Base-by-base conservation (phyloP, 2,113 vertebrate species). In the Engraulis encrasicolus region DNA sequence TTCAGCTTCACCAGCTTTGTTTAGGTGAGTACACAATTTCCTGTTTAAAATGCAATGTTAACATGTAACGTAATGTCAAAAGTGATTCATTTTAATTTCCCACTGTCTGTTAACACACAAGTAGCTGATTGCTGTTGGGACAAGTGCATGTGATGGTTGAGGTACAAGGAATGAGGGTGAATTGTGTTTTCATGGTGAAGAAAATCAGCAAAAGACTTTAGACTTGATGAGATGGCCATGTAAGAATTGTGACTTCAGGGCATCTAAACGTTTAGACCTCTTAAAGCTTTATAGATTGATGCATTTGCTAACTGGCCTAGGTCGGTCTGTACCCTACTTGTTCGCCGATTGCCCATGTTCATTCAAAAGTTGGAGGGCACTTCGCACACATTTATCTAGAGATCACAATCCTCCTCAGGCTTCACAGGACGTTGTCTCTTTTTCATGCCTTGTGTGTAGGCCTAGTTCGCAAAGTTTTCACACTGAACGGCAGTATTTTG, bases 281-380 rank as follows among this genome's bases (percentile, higher is more conserved):
- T 83, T 87, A 87, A 87, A 83, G 27, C 50, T 85, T 83, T 85
- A 83, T 83, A 83, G 84, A 78, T 78, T 86, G 4, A 82, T 82
- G 84, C 80, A 87, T 87, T 37, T 79, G 77, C 83, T 58, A 1
- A 38, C 78, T 34, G 37, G 85, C 52, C 78, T 78, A 79, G 50
- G 81, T 34, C 23, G 34, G 3, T 86, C 87, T 86, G 0, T 89
- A 48, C 86, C 66, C 37, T 85, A 84, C 54, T 80, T 87, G 80
- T 80, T 78, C 74, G 78, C 78, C 31, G 52, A 84, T 58, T 89
- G 86, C 83, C 82, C 82, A 83, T 89, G 83, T 71, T 85, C 66
- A 50, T 89, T 87, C 85, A 89, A 83, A 86, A 19, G 54, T 61
- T 89, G 85, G 85, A 84, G 80, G 40, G 80, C 84, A 54, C 80